Percentiles rank a stretch among this genome's conserved stretches.
These are phyloP conservation scores for Quadriops clusia DNA, from an alignment of 2,888 invertebrate genomes.

Conservation along the genomic window DNA sequence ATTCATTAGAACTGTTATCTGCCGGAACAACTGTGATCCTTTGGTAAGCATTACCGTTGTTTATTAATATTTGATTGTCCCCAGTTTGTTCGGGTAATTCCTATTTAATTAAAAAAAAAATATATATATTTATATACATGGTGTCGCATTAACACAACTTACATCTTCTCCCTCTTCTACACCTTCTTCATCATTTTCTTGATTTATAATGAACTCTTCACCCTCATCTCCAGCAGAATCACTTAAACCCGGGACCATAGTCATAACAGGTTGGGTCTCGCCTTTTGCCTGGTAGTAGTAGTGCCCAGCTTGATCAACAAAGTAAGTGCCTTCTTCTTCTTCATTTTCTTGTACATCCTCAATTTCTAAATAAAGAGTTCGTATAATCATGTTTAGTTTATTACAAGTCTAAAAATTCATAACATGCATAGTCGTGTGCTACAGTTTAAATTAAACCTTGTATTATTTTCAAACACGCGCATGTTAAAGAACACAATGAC, in stretches of 20 bases:
- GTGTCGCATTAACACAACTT: too few relatives aligned
- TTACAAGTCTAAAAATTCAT: too few relatives aligned
- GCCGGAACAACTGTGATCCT: slow-evolving; percentile 77
- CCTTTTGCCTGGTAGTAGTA: slow-evolving; percentile 70
- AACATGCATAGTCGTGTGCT: too few relatives aligned
- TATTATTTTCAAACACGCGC: too few relatives aligned
- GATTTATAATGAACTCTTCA: slow-evolving; percentile 39
- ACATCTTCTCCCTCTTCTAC: slow-evolving; percentile 25
- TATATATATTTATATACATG: too few relatives aligned
- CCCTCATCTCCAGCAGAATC: slow-evolving; percentile 34
- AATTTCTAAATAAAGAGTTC: slow-evolving; percentile 15
- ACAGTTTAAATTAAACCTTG: too few relatives aligned
- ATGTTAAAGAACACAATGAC: too few relatives aligned
- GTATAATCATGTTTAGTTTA: too few relatives aligned
- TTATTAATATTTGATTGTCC: slow-evolving; percentile 40
- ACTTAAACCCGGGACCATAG: slow-evolving; percentile 44
- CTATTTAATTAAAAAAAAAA: slow-evolving; percentile 7
- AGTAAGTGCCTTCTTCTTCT: slow-evolving; percentile 59
- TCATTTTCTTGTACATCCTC: slow-evolving; percentile 29
- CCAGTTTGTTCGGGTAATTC: slow-evolving; percentile 8
- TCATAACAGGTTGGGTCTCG: slow-evolving; percentile 51
- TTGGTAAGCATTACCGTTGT: slow-evolving; percentile 56
- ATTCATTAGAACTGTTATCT: slow-evolving; percentile 62
- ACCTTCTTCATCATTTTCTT: slow-evolving; percentile 39
- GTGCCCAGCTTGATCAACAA: slow-evolving; percentile 69